These are phyloP conservation scores for Hirtodrosophila histrioides DNA, from an alignment of 2,888 invertebrate species.

Conservation along the genomic window DNA sequence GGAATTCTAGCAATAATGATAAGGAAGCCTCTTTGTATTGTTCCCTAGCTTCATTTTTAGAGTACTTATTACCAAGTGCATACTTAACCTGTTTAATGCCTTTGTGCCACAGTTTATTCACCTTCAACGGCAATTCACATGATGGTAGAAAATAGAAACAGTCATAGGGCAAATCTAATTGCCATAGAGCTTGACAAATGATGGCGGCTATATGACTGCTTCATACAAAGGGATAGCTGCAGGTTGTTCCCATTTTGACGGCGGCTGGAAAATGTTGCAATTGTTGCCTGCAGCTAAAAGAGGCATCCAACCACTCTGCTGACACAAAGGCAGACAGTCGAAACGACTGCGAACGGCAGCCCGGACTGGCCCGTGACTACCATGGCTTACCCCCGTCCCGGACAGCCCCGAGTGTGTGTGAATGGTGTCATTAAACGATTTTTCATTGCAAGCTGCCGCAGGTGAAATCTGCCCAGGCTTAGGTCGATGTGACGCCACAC, in stretches of 20 bases:
- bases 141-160: slow-evolving; percentile 40
- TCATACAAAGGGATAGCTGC: slow-evolving; percentile 27
- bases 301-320: slow-evolving; percentile 14
- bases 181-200: slow-evolving; percentile 69
- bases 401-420: slow-evolving; percentile 61
- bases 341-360: slow-evolving; percentile 52
- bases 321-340: slow-evolving; percentile 45
- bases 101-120: slow-evolving; percentile 17
- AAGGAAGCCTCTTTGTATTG: too few relatives aligned
- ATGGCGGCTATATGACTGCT: slow-evolving; percentile 43
- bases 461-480: slow-evolving; percentile 67
- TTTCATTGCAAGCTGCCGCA: slow-evolving; percentile 83
- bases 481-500: slow-evolving; percentile 19
- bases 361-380: background rate
- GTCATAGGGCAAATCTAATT: slow-evolving; percentile 65
- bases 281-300: slow-evolving; percentile 61
- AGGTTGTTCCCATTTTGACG: slow-evolving; percentile 32
- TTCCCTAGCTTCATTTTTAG: background rate
- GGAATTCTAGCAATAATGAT: background rate
- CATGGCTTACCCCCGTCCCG: too few relatives aligned
- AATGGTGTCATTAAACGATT: slow-evolving; percentile 84
- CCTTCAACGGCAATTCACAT: slow-evolving; percentile 11
- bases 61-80: background rate
- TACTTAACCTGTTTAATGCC: background rate
- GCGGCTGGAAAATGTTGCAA: slow-evolving; percentile 62